A percentile compares a stretch with the other conserved stretches of the same genome.
phyloP scores from a whole-genome alignment of 2,113 vertebrate genomes.

The Cygnus atratus region DNA sequence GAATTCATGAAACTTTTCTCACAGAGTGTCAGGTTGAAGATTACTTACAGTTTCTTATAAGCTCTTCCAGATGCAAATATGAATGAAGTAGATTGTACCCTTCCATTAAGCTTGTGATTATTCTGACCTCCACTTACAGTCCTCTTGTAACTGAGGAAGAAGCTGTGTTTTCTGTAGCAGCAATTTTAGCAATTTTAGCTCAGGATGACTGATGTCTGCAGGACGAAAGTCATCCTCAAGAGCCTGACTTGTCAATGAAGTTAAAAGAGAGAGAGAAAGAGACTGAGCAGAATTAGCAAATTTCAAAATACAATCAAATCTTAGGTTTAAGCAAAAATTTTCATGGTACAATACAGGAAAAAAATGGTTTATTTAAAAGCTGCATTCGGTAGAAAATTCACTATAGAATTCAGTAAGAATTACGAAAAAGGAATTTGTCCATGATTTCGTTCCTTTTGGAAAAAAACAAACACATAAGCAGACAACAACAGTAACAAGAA shows the following conservation, averaged over 20 bases:
- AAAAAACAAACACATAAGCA: background rate
- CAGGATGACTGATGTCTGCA: background rate
- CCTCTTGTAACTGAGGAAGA: background rate
- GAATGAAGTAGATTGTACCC: background rate
- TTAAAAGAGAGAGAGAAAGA: background rate
- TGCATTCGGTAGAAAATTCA: background rate
- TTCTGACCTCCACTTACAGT: background rate
- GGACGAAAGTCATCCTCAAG: background rate
- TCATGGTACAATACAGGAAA: background rate
- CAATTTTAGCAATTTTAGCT: background rate
- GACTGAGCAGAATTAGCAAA: background rate
- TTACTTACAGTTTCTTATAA: background rate
- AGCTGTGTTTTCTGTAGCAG: background rate
- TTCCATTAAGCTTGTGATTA: background rate
- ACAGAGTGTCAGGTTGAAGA: background rate
- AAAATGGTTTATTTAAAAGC: background rate
- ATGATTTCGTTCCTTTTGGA: background rate
- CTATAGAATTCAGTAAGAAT: background rate
- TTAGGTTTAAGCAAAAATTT: background rate
- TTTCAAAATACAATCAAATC: background rate
- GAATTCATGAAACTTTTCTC: background rate
- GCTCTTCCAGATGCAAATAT: background rate
- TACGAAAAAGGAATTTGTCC: background rate
- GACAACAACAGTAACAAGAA: too few relatives aligned
- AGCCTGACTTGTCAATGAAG: background rate